These are phyloP conservation scores for Cheumatopsyche charites DNA, from an alignment of 1,140 invertebrate species.

Conservation along the genomic window DNA sequence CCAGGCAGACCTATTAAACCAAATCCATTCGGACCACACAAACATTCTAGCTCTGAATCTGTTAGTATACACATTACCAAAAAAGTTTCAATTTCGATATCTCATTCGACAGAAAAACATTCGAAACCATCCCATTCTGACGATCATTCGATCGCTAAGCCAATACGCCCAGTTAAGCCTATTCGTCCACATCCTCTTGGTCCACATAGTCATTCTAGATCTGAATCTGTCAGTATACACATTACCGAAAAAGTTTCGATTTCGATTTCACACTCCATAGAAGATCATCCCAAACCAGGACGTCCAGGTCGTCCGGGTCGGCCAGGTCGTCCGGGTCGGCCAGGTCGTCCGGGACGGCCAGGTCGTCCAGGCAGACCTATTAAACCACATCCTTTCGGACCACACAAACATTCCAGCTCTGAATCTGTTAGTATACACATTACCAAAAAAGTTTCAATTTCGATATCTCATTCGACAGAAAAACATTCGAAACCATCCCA, in stretches of 20 bases:
- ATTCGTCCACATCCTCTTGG: background rate
- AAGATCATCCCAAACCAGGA: background rate
- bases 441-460: constrained; percentile 4
- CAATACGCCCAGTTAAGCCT: background rate
- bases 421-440: background rate
- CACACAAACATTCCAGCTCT: background rate
- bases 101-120: constrained; percentile 6
- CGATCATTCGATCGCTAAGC: background rate
- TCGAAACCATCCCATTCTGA: background rate
- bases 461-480: constrained; percentile 7
- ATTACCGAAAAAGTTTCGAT: constrained; percentile 3
- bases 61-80: background rate
- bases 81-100: constrained; percentile 15
- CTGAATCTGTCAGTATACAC: background rate
- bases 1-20: background rate
- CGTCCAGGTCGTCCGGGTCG: background rate
- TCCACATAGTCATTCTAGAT: background rate
- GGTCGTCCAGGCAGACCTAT: background rate
- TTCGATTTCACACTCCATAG: constrained; percentile 6
- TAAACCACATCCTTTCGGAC: background rate
- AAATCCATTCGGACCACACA: background rate
- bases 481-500: background rate
- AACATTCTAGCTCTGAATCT: constrained; percentile 1
- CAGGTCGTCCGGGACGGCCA: background rate
- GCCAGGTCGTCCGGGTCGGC: background rate